Evolutionary conservation across 2,797 vertebrate genomes (phyloP), one percentile per base, ranked within the genome.

Genomic region (Coracias cyanogaster): DNA sequence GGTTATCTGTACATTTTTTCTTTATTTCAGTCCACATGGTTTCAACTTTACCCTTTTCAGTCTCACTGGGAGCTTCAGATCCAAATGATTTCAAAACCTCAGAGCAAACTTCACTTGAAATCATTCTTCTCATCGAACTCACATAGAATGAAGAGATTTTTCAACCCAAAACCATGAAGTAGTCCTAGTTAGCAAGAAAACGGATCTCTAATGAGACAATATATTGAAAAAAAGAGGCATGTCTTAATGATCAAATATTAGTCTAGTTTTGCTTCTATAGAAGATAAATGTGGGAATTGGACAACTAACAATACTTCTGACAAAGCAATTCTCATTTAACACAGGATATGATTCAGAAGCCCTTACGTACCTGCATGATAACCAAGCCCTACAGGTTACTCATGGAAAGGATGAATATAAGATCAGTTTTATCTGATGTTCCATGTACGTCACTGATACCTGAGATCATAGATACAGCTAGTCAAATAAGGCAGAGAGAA

Each of bases 31-130:
- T 86, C 82, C 80, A 66, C 62, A 76, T 7, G 35, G 77, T 51
- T 96, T 93, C 85, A 93, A 81, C 82, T 93, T 94, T 79, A 88
- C 55, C 79, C 77, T 93, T 94, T 93, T 86, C 72, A 82, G 58
- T 94, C 54, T 90, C 94, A 70, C 58, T 86, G 66, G 31, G 54
- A 91, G 20, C 45, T 94, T 94, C 89, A 96, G 79, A 82, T 66
- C 51, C 58, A 86, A 79, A 94, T 66, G 1, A 84, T 88, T 91
- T 83, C 54, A 86, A 86, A 94, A 93, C 57, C 41, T 87, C 45
- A 69, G 48, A 93, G 66, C 48, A 94, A 92, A 87, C 29, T 83
- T 81, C 72, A 78, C 16, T 72, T 69, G 10, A 86, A 96, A 84
- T 90, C 33, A 49, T 89, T 72, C 70, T 79, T 91, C 46, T 70